Base-by-base conservation (phyloP, 2,113 vertebrate genomes). In the Delphinapterus leucas region DNA sequence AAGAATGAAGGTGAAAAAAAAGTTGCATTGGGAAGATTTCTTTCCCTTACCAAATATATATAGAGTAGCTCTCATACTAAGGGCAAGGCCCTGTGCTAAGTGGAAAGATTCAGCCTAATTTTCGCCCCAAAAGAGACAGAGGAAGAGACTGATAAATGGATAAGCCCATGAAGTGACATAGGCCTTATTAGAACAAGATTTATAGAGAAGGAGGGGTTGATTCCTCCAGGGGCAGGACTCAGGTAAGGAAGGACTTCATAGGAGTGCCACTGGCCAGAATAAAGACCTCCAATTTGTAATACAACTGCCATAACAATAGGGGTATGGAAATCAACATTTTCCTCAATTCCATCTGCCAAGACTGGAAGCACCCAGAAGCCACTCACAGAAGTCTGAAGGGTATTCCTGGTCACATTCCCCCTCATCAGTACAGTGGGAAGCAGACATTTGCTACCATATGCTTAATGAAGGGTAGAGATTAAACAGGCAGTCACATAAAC, bases 21-120 rank as follows among this genome's bases (percentile, higher is more conserved):
- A 26, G 47, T 38, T 68, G 15, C 25, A 7, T 17, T 28, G 21
- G 31, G 61, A 90, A 93, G 25, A 28, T 63, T 63, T 65, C 92
- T 83, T 94, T 89, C 25, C 79, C 38, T 93, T 44, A 36, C 63
- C 31, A 82, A 93, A 81, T 97, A 80, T 95, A 95, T 81, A n/a
- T 14, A 80, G 20, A 55, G 55, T 28, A 20, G 63, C 31, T 58
- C 53, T 53, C 15, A 53, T 53, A 53, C 53, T 53, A 88, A 89
- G 20, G 49, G 23, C 33, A 55, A 97, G 76, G 33, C 20, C 25
- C 17, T 38, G 2, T 47, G 31, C n/a, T 90, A 68, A 3, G 53
- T 26, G 13, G 77, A 65, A 81, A 93, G 53, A 82, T 21, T 84
- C 93, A 94, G 86, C 33, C 15, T 88, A 63, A 90, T 38, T 55